These are phyloP conservation scores for Ellobium chinense DNA, from an alignment of 2,888 invertebrate genomes.

Conservation along the genomic window DNA sequence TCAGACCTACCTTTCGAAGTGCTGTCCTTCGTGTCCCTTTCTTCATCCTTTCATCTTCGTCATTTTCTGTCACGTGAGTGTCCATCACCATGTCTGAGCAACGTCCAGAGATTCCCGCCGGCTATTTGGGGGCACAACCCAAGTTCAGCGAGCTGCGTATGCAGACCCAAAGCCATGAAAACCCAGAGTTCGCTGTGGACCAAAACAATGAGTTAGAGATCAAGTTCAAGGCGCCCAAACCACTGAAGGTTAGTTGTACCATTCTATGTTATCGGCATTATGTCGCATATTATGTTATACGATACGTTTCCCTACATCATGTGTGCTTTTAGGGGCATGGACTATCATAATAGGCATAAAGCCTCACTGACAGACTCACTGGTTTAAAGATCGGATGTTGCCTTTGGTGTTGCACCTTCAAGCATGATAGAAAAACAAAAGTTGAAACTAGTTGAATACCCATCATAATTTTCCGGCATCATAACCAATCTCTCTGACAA, in stretches of 20 bases:
- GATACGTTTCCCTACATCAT: too few relatives aligned
- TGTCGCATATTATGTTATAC: too few relatives aligned
- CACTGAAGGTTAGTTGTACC: conserved; percentile 61
- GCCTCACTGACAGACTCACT: too few relatives aligned
- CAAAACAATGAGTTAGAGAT: conserved; percentile 56
- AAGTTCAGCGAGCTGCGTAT: conserved; percentile 66
- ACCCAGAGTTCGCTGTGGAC: conserved; percentile 43
- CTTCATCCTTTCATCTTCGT: conserved; percentile 1
- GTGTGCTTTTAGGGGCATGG: too few relatives aligned
- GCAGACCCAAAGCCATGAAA: conserved; percentile 57
- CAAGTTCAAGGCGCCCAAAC: conserved; percentile 58
- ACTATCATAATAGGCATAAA: too few relatives aligned
- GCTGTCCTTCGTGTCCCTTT: neutral
- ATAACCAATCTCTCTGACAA: too few relatives aligned
- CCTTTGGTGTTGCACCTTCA: too few relatives aligned
- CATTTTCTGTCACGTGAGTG: conserved; percentile 14
- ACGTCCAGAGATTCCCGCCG: conserved; percentile 65
- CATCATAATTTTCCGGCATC: too few relatives aligned
- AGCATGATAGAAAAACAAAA: too few relatives aligned
- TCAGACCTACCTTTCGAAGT: neutral
- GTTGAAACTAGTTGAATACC: too few relatives aligned
- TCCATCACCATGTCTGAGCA: conserved; percentile 52
- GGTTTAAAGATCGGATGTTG: too few relatives aligned
- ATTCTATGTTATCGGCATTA: too few relatives aligned
- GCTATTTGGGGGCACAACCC: conserved; percentile 70